phyloP scores from a whole-genome alignment of 2,113 vertebrate genomes.

The Sinocyclocheilus anophthalmus region DNA sequence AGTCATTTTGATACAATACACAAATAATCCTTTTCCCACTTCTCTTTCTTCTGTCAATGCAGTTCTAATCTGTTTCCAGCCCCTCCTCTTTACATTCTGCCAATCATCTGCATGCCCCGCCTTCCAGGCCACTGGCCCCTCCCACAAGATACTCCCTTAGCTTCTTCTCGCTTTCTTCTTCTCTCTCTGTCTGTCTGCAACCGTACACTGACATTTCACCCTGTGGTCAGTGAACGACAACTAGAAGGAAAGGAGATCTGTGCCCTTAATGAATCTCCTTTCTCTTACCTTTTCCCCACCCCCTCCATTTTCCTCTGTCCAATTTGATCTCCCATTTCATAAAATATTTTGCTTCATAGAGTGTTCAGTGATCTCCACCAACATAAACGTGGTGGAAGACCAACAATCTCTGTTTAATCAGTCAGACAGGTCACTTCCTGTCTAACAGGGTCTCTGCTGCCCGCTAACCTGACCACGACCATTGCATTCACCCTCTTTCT shows the following conservation, averaged over 20 bases:
- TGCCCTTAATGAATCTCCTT: slow-evolving; percentile 18
- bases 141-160: slow-evolving; percentile 19
- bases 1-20: background rate
- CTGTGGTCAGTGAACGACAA: background rate
- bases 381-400: slow-evolving; percentile 1
- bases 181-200: slow-evolving; percentile 26
- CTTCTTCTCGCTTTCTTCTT: slow-evolving; percentile 22
- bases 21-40: slow-evolving; percentile 61
- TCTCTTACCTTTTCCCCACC: slow-evolving; percentile 5
- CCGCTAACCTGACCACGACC: background rate
- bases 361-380: slow-evolving; percentile 1
- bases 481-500: slow-evolving; percentile 44
- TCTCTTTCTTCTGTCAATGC: slow-evolving; percentile 78
- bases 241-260: slow-evolving; percentile 28
- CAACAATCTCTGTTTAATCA: background rate
- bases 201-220: slow-evolving; percentile 11
- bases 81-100: slow-evolving; percentile 65
- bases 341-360: background rate
- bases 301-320: slow-evolving; percentile 9
- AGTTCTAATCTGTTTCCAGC: slow-evolving; percentile 80
- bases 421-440: background rate
- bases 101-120: slow-evolving; percentile 68
- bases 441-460: background rate
- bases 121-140: slow-evolving; percentile 49
- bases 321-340: slow-evolving; percentile 4